Percentiles rank a stretch among this genome's conserved stretches.
Evolutionary conservation across 92 coral and sea anemone genomes (phyloP).

Genomic region (Palythoa heliodiscus): DNA sequence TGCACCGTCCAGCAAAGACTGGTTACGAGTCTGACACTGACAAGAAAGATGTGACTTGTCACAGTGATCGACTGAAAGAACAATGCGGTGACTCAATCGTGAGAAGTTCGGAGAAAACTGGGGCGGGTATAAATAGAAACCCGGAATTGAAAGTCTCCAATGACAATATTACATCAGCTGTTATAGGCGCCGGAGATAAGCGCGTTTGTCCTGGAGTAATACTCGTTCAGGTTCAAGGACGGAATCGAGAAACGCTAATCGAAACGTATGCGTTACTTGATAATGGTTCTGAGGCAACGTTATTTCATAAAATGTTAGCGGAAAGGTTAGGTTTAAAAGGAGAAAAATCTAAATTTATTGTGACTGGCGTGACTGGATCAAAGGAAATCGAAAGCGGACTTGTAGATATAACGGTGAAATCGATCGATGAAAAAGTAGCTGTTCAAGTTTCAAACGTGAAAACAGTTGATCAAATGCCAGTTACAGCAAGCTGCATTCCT

Average conservation of each 20-base stretch:
- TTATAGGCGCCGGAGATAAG: conserved; percentile 69
- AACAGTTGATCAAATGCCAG: conserved; percentile 64
- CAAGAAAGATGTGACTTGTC: neutral
- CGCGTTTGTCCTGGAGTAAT: conserved; percentile 70
- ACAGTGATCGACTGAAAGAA: neutral
- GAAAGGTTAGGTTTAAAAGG: neutral
- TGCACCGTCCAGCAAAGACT: too few relatives aligned
- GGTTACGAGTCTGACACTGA: too few relatives aligned
- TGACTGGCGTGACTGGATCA: conserved; percentile 70
- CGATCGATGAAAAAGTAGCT: conserved; percentile 49
- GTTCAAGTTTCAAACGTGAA: conserved; percentile 59
- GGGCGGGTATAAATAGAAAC: neutral
- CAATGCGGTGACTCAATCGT: neutral
- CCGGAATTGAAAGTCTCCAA: neutral
- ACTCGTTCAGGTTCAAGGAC: conserved; percentile 63
- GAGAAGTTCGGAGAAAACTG: too few relatives aligned
- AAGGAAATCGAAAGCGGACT: conserved; percentile 42
- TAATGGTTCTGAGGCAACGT: conserved; percentile 55
- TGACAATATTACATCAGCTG: conserved; percentile 27
- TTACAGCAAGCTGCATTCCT: conserved; percentile 45
- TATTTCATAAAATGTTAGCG: conserved; percentile 62
- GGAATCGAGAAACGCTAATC: conserved; percentile 39
- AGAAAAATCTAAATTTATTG: conserved; percentile 44
- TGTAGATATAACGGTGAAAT: conserved; percentile 55
- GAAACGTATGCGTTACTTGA: conserved; percentile 43